Evolutionary conservation across 1,140 invertebrate species (phyloP).

Genomic region (Hycleus cichorii): DNA sequence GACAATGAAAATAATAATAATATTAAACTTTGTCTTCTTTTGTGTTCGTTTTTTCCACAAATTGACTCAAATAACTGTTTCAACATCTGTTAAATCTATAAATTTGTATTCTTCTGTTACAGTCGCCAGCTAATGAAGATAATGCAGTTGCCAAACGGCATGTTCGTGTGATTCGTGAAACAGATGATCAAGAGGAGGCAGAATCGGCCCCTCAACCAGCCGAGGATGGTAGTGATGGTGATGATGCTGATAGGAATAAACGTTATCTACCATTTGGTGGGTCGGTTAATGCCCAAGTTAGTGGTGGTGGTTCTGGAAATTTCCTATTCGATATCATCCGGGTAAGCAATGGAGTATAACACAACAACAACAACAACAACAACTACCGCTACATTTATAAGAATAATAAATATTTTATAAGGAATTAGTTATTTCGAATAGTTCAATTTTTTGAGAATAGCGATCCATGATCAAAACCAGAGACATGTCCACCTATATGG

Average conservation of each 20-base stretch:
- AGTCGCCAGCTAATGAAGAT: constrained; percentile 43
- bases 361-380: not conserved
- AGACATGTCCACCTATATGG: too few relatives aligned
- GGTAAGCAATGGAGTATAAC: constrained; percentile 47
- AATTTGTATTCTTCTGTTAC: constrained; percentile 31
- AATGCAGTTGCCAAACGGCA: constrained; percentile 48
- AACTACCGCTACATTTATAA: too few relatives aligned
- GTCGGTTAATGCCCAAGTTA: constrained; percentile 44
- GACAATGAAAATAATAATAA: too few relatives aligned
- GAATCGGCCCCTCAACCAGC: constrained; percentile 46
- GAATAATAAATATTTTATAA: too few relatives aligned
- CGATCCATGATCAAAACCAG: too few relatives aligned
- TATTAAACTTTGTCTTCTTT: too few relatives aligned
- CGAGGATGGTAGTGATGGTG: constrained; percentile 47
- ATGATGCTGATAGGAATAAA: constrained; percentile 68
- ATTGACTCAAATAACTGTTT: not conserved
- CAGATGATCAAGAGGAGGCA: constrained; percentile 46
- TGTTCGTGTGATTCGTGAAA: constrained; percentile 34
- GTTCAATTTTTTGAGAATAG: too few relatives aligned
- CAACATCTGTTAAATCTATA: not conserved
- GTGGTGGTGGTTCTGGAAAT: constrained; percentile 69
- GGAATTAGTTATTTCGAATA: too few relatives aligned
- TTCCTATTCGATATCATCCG: constrained; percentile 80
- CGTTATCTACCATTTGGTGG: constrained; percentile 63
- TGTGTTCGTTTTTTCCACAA: too few relatives aligned